Evolutionary conservation across 2,797 vertebrate genomes (phyloP).

Genomic region (Podarcis lilfordi): DNA sequence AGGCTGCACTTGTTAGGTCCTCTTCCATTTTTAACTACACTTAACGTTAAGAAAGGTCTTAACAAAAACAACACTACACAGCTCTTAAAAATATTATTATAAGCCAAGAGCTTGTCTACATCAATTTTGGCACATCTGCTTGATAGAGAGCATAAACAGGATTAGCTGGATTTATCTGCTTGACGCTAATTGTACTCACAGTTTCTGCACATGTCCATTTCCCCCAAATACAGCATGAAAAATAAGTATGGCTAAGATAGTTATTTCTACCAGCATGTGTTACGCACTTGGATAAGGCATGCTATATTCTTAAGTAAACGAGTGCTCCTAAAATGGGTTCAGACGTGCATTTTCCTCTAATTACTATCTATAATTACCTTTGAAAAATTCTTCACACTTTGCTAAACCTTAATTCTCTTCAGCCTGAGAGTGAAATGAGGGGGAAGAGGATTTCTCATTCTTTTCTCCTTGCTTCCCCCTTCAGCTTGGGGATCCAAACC

Average conservation of each 20-base stretch:
- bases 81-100: slow-evolving; percentile 83
- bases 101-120: slow-evolving; percentile 86
- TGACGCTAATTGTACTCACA: slow-evolving; percentile 89
- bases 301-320: slow-evolving; percentile 65
- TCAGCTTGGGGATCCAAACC: not conserved
- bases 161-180: slow-evolving; percentile 91
- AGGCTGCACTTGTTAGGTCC: slow-evolving; percentile 67
- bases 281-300: slow-evolving; percentile 60
- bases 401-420: slow-evolving; percentile 61
- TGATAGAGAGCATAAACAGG: slow-evolving; percentile 90
- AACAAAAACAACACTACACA: slow-evolving; percentile 72
- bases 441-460: not conserved
- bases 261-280: slow-evolving; percentile 68
- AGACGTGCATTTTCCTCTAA: slow-evolving; percentile 72
- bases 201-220: slow-evolving; percentile 86
- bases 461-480: not conserved
- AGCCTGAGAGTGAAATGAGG: slow-evolving; percentile 30
- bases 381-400: slow-evolving; percentile 72
- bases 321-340: slow-evolving; percentile 54
- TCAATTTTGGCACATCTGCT: slow-evolving; percentile 91
- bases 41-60: slow-evolving; percentile 77
- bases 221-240: slow-evolving; percentile 73
- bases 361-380: slow-evolving; percentile 75
- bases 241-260: slow-evolving; percentile 70
- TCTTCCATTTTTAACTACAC: slow-evolving; percentile 49